phyloP scores from a whole-genome alignment of 64 coral and sea anemone genomes.

The Platygyra sinensis region DNA sequence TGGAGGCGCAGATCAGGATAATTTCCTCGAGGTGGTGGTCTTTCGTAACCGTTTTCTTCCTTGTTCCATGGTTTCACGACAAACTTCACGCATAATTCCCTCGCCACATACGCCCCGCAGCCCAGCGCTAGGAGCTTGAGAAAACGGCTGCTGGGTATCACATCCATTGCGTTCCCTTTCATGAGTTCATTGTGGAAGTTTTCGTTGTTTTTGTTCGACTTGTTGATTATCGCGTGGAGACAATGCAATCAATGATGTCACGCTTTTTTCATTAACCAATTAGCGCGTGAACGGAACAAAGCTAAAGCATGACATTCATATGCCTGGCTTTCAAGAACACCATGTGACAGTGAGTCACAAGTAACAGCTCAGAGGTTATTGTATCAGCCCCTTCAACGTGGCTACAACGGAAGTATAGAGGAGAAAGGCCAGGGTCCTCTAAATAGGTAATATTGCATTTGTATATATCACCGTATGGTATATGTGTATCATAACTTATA shows the following conservation, averaged over 20 bases:
- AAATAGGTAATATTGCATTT: too few relatives aligned
- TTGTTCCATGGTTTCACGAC: conserved; percentile 28
- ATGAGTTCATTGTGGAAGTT: background rate
- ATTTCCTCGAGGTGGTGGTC: conserved; percentile 57
- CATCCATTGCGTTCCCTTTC: conserved; percentile 6
- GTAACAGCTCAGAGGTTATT: too few relatives aligned
- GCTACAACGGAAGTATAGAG: too few relatives aligned
- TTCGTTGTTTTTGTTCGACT: background rate
- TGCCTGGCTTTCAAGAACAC: background rate
- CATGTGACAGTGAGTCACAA: too few relatives aligned
- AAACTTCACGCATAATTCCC: conserved; percentile 25
- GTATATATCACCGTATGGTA: too few relatives aligned
- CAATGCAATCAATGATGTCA: conserved; percentile 29
- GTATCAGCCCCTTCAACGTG: too few relatives aligned
- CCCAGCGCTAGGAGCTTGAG: conserved; percentile 62
- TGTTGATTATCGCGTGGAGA: background rate
- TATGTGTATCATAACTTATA: too few relatives aligned
- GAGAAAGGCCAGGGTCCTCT: too few relatives aligned
- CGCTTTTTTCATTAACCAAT: background rate
- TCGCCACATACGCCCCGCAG: conserved; percentile 64
- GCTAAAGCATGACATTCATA: background rate
- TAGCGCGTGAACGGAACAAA: background rate
- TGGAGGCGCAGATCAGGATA: conserved; percentile 83
- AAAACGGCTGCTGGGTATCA: background rate
- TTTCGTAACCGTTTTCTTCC: conserved; percentile 55